phyloP scores from a whole-genome alignment of 2,888 invertebrate genomes.

The Endomychus coccineus region DNA sequence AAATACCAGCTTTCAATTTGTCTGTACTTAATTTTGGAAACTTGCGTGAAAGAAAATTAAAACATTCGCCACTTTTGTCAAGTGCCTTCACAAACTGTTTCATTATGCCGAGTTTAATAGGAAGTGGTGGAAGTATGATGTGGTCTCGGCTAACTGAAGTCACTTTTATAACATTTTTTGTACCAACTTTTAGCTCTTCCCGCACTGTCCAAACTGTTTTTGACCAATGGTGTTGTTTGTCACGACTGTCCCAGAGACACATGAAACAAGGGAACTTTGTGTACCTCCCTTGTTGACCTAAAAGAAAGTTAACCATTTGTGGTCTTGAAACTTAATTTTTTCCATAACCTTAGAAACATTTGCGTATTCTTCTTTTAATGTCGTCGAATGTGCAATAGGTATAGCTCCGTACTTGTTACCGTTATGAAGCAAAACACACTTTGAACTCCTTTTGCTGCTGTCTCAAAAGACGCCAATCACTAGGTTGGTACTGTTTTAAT shows the following conservation, averaged over 20 bases:
- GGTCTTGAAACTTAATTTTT: no score
- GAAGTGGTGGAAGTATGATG: conserved; percentile 23
- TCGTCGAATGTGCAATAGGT: no score
- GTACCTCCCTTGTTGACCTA: conserved; percentile 25
- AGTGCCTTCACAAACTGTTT: conserved; percentile 27
- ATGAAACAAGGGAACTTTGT: conserved; percentile 26
- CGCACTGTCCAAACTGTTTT: conserved; percentile 16
- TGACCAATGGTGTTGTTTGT: conserved; percentile 19
- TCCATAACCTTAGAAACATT: no score
- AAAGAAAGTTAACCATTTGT: no score
- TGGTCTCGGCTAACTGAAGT: conserved; percentile 18
- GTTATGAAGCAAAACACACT: neutral
- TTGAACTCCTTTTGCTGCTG: neutral
- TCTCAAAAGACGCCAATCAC: conserved; percentile 1
- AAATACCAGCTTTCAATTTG: conserved; percentile 22
- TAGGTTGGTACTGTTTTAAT: neutral
- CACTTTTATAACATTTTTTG: conserved; percentile 9
- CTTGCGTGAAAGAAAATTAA: no score
- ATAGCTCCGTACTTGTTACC: neutral
- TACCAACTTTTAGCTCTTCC: conserved; percentile 10
- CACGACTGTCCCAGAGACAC: conserved; percentile 27
- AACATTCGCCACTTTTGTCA: conserved; percentile 17
- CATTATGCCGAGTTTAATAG: conserved; percentile 25
- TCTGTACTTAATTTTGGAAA: no score
- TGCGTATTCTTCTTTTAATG: neutral